Evolutionary conservation across 2,113 vertebrate species (phyloP).

Genomic region (Columba livia): DNA sequence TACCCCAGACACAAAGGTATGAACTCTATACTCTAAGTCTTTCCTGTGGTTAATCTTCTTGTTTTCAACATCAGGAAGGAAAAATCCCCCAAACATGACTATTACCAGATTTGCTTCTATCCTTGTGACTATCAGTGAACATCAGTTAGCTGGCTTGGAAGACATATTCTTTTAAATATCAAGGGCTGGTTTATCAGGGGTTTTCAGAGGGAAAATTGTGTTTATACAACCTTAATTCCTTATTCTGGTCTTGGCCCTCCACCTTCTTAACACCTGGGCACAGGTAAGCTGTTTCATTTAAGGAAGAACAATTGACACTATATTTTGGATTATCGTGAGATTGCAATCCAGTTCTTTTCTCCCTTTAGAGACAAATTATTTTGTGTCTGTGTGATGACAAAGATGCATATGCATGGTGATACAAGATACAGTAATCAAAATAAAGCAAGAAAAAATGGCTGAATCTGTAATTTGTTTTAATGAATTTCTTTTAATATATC

Average conservation of each 20-base stretch:
- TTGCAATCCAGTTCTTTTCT: background rate
- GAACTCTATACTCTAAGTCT: background rate
- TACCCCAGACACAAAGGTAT: background rate
- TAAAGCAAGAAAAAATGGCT: background rate
- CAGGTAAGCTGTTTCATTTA: background rate
- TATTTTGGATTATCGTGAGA: background rate
- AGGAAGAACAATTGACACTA: background rate
- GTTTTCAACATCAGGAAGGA: background rate
- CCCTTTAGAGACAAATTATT: background rate
- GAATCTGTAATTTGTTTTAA: background rate
- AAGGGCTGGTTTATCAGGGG: background rate
- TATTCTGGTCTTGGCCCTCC: background rate
- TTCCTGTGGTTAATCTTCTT: background rate
- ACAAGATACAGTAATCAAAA: background rate
- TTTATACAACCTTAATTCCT: background rate
- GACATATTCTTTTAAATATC: background rate
- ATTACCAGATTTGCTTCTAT: slow-evolving; percentile 25
- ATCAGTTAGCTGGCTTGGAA: background rate
- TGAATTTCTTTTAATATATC: background rate
- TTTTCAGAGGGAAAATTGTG: background rate
- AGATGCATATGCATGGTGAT: background rate
- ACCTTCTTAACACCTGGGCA: background rate
- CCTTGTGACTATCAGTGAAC: background rate
- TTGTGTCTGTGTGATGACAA: background rate
- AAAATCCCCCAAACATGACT: slow-evolving; percentile 16